phyloP scores from a whole-genome alignment of 2,113 vertebrate species.

The Trochalopteron elliotii region DNA sequence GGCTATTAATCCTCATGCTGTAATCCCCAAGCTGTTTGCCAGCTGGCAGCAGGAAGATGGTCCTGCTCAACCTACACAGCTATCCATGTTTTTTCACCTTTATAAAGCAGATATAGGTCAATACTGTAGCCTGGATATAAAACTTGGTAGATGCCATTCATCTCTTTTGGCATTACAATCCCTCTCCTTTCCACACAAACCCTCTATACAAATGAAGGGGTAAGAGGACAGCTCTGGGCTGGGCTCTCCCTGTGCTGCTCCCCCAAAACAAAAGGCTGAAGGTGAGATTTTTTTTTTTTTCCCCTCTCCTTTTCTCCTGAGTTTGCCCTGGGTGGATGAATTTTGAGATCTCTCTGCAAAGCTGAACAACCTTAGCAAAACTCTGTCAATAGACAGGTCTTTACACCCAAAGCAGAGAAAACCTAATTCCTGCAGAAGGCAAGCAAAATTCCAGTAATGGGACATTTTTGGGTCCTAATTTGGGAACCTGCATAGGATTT shows the following conservation, averaged over 20 bases:
- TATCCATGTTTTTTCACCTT: slow-evolving; percentile 65
- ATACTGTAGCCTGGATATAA: slow-evolving; percentile 3
- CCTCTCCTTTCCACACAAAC: background rate
- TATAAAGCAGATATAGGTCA: slow-evolving; percentile 59
- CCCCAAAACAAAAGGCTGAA: background rate
- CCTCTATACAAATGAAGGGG: background rate
- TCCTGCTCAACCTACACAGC: slow-evolving; percentile 32
- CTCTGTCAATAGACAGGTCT: background rate
- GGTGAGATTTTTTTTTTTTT: background rate
- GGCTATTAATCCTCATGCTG: slow-evolving; percentile 69
- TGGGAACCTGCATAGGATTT: background rate
- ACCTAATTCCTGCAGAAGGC: background rate
- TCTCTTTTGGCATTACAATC: background rate
- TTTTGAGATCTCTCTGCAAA: background rate
- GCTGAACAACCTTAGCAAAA: background rate
- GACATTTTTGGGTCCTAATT: background rate
- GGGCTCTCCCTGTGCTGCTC: background rate
- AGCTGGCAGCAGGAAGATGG: slow-evolving; percentile 63
- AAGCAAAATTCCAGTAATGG: background rate
- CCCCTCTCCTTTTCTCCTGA: background rate
- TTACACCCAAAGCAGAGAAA: background rate
- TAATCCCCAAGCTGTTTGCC: slow-evolving; percentile 66
- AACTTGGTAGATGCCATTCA: slow-evolving; percentile 13
- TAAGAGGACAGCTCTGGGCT: background rate
- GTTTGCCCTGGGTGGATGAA: background rate